phyloP scores from a whole-genome alignment of 2,797 vertebrate genomes.

The Odontamblyopus rebecca region DNA sequence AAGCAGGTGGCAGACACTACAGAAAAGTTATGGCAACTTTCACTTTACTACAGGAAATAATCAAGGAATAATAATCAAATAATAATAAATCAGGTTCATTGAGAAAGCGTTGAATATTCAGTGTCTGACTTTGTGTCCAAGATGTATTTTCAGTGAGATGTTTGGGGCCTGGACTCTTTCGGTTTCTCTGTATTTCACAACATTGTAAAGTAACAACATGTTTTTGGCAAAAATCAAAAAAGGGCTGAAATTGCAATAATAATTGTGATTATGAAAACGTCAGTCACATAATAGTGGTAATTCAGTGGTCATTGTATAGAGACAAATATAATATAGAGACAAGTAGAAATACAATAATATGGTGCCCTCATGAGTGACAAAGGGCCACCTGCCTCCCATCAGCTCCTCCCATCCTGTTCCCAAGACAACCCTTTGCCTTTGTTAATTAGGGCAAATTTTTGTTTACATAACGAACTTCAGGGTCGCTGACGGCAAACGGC shows the following conservation, averaged over 20 bases:
- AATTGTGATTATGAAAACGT: not conserved
- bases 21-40: too few relatives aligned
- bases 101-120: too few relatives aligned
- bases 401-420: slow-evolving; percentile 39
- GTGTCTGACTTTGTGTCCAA: too few relatives aligned
- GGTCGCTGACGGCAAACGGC: slow-evolving; percentile 62
- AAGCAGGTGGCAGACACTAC: too few relatives aligned
- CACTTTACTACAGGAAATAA: too few relatives aligned
- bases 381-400: slow-evolving; percentile 56
- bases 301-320: not conserved
- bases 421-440: slow-evolving; percentile 55
- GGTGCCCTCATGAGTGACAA: slow-evolving; percentile 38
- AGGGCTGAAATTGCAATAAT: not conserved
- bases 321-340: slow-evolving; percentile 1
- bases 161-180: not conserved
- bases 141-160: not conserved
- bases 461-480: slow-evolving; percentile 69
- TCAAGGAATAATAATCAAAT: too few relatives aligned
- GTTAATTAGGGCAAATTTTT: slow-evolving; percentile 68
- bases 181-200: not conserved
- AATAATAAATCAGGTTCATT: too few relatives aligned
- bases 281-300: not conserved
- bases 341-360: slow-evolving; percentile 15
- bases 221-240: not conserved
- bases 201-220: not conserved